These are phyloP conservation scores for Pelecanus crispus DNA, from an alignment of 2,113 vertebrate genomes.

Conservation along the genomic window DNA sequence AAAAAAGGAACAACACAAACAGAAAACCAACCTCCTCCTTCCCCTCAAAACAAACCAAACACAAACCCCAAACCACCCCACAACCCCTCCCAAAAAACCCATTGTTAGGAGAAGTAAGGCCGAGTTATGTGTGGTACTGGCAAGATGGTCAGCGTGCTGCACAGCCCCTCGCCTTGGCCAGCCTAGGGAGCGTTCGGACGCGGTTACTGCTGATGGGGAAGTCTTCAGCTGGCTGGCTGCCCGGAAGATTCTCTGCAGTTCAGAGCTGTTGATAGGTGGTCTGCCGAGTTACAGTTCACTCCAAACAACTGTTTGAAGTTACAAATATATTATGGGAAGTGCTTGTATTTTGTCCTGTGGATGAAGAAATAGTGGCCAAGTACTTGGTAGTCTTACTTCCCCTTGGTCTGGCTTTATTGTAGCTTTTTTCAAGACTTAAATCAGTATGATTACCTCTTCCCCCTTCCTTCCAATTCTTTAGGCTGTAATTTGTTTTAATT, in stretches of 20 bases:
- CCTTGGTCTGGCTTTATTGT: background rate
- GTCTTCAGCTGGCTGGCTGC: background rate
- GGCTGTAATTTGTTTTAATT: background rate
- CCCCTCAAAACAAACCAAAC: too few relatives aligned
- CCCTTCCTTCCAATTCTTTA: background rate
- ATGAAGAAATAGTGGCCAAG: background rate
- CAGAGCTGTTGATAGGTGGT: background rate
- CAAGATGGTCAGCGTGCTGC: fast-evolving
- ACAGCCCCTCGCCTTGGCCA: background rate
- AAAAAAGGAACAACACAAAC: background rate
- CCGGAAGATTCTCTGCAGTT: background rate
- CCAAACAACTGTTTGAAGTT: background rate
- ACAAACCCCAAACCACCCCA: fast-evolving
- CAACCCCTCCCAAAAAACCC: background rate
- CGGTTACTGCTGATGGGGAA: fast-evolving
- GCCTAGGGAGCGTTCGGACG: background rate
- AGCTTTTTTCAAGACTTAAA: background rate
- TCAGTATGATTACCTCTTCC: background rate
- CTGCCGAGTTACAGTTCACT: background rate
- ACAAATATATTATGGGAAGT: background rate
- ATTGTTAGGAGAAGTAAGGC: background rate
- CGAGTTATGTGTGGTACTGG: background rate
- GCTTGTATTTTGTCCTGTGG: background rate
- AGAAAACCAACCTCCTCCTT: background rate
- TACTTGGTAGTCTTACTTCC: background rate